Conservation (phyloP, 2,888 invertebrate species). For the Phorcus lineatus region DNA sequence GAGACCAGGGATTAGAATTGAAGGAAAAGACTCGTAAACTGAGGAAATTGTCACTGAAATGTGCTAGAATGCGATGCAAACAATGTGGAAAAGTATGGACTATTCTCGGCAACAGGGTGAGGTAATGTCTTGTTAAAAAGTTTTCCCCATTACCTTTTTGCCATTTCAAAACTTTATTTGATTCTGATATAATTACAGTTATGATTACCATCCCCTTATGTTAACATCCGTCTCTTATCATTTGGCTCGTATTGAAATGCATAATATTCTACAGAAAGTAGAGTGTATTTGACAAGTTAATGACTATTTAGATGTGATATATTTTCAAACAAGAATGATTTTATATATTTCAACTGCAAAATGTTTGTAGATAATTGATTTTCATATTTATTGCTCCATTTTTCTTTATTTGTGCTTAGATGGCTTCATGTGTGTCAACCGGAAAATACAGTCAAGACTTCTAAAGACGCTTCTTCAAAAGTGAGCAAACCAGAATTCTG, state of each 20-base stretch:
- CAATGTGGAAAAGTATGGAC: slow-evolving; percentile 11
- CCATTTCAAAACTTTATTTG: no score
- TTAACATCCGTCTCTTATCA: no score
- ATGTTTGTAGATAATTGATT: no score
- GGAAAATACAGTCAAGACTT: not conserved
- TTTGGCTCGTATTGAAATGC: no score
- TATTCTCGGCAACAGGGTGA: not conserved
- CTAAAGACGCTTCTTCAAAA: not conserved
- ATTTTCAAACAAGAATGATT: no score
- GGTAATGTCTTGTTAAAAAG: not conserved
- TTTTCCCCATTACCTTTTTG: no score
- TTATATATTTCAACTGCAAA: no score
- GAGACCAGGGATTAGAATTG: not conserved
- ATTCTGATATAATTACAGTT: no score
- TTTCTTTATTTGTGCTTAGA: not conserved
- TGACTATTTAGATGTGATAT: no score
- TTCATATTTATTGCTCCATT: not conserved
- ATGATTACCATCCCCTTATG: no score
- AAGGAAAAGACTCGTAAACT: not conserved
- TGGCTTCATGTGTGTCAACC: not conserved
- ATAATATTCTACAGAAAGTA: not conserved
- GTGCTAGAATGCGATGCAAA: not conserved
- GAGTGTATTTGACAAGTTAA: no score
- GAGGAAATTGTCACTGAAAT: not conserved
- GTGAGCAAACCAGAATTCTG: not conserved